Conservation (phyloP, 1,140 invertebrate species). For the Zaprionus taronus region DNA sequence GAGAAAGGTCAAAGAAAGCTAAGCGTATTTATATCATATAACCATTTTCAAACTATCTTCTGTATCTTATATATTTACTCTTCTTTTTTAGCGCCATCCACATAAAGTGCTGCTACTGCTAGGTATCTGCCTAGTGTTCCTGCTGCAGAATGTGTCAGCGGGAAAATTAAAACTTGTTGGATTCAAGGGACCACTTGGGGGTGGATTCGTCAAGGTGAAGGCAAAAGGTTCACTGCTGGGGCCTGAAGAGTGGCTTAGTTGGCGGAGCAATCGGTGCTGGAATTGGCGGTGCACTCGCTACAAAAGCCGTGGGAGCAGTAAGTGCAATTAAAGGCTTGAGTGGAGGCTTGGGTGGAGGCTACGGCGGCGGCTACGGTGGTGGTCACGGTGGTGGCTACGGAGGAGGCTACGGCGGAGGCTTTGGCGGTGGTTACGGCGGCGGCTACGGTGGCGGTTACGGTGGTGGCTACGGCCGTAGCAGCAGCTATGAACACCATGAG, state of each 20-base stretch:
- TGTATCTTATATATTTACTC: neutral
- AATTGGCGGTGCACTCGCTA: constrained; percentile 5
- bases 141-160: constrained; percentile 34
- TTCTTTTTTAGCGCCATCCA: constrained; percentile 28
- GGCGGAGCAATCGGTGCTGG: constrained; percentile 40
- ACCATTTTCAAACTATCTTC: no score
- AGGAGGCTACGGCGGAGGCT: neutral
- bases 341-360: neutral
- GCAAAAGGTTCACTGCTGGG: constrained; percentile 59
- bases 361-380: neutral
- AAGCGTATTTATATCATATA: no score
- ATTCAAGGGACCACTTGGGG: constrained; percentile 69
- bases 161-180: constrained; percentile 68
- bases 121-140: constrained; percentile 33
- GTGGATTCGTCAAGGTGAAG: constrained; percentile 65
- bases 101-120: constrained; percentile 33
- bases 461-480: constrained; percentile 39
- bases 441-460: constrained; percentile 52
- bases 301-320: neutral
- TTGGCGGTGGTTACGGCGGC: constrained; percentile 51
- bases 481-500: constrained; percentile 66
- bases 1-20: no score
- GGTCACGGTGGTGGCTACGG: neutral
- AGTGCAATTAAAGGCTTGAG: no score
- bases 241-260: constrained; percentile 59